Percentiles rank a stretch among this genome's conserved stretches.
These are phyloP conservation scores for Omphaloscelis lunosa DNA, from an alignment of 2,888 invertebrate genomes.

Conservation along the genomic window DNA sequence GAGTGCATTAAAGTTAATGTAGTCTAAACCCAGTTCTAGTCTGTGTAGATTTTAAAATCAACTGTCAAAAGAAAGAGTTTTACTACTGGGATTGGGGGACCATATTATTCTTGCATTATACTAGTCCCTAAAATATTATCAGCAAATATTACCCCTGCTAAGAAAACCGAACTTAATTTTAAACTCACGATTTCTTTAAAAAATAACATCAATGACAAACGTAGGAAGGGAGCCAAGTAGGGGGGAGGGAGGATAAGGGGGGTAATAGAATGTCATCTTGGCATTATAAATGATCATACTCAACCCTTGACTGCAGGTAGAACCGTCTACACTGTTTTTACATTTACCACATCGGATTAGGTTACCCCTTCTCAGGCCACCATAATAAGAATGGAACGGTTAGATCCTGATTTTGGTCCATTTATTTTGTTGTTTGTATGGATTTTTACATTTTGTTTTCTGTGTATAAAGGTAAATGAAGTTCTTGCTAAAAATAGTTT, in stretches of 20 bases:
- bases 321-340: slow-evolving; percentile 82
- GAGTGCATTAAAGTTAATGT: slow-evolving; percentile 33
- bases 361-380: slow-evolving; percentile 71
- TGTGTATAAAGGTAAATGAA: not conserved
- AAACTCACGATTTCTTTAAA: slow-evolving; percentile 43
- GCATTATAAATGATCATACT: slow-evolving; percentile 87
- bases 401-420: slow-evolving; percentile 62
- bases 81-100: not conserved
- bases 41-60: not conserved
- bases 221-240: slow-evolving; percentile 17
- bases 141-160: not conserved
- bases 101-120: not conserved
- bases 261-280: slow-evolving; percentile 89
- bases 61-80: not conserved
- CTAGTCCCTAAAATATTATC: not conserved
- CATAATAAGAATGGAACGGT: slow-evolving; percentile 67
- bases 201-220: slow-evolving; percentile 48
- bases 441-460: slow-evolving; percentile 22
- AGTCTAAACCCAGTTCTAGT: not conserved
- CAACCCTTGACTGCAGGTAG: slow-evolving; percentile 71
- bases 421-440: slow-evolving; percentile 57
- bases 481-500: not conserved
- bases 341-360: slow-evolving; percentile 81
- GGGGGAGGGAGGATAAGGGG: slow-evolving; percentile 69
- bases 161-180: slow-evolving; percentile 45